Evolutionary conservation across 2,113 vertebrate species (phyloP), one percentile per base, ranked within the genome.

Genomic region (Scartelaos histophorus): DNA sequence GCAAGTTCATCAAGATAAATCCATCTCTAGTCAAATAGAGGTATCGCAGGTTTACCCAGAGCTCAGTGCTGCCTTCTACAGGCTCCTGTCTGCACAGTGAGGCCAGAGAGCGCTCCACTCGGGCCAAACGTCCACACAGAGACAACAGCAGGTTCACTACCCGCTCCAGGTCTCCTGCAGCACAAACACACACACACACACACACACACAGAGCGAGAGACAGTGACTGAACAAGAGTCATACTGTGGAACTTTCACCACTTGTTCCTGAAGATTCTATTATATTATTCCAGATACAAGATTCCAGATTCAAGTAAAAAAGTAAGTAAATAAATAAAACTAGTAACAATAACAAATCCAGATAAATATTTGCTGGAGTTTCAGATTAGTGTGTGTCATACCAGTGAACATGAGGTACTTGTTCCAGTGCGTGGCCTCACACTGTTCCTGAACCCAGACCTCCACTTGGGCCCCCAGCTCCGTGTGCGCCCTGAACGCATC

Each of bases 371-470:
- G 38, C 7, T 10, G 38, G 1, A 43, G 10, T 43, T 7, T 43
- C 38, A 43, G 7, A 43, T 43, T 43, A 10, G 7, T 9, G 0
- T 43, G 61, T 3, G 56, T 34, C 57, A 7, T 84, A 92, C 91
- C 97, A 0, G 98, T 94, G 89, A 98, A 98, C 94, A 98, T 95
- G 92, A 87, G 94, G 92, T 97, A 99, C 89, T 99, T 99, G 84
- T 98, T 96, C 80, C 90, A 93, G 92, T 99, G 97, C 0, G 96
- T 98, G 62, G 95, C 85, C 82, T 95, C 98, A 90, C 98, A 98
- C 13, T 82, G 87, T 2, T 93, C 83, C 69, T 94, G 92, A 71
- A 98, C 93, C 83, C 96, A 67, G 0, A 82, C 85, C 74, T 97
- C 95, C 2, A 97, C 89, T 80, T 91, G 90, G 19, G 91, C 87